Conservation (phyloP, 2,797 vertebrate genomes). For the Cyprinella venusta region DNA sequence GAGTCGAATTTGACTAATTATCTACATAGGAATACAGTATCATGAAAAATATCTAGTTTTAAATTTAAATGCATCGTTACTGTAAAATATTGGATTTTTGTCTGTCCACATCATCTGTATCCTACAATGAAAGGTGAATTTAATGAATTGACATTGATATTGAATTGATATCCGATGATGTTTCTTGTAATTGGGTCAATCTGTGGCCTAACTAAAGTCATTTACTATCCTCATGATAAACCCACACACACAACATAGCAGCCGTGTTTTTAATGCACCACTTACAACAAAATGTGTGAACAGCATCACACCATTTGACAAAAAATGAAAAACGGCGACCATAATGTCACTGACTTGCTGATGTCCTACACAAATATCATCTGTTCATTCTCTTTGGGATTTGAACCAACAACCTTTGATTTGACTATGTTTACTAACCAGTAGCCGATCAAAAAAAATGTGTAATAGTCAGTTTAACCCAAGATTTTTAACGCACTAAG, state of each 20-base stretch:
- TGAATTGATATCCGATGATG: not conserved
- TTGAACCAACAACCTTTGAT: not conserved
- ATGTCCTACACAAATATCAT: not conserved
- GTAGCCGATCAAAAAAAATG: not conserved
- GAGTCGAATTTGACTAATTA: conserved; percentile 66
- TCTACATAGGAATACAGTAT: not conserved
- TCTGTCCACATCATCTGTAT: not conserved
- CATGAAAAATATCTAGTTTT: not conserved
- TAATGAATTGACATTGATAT: not conserved
- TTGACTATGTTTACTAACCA: not conserved
- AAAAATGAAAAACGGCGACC: not conserved
- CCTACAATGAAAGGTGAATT: not conserved
- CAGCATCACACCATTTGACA: not conserved
- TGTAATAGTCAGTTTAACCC: not conserved
- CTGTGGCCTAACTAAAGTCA: not conserved
- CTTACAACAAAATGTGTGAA: not conserved
- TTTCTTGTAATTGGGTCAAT: not conserved
- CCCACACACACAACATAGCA: not conserved
- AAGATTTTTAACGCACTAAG: not conserved
- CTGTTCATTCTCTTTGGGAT: not conserved
- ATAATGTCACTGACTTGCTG: no score
- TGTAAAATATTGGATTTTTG: not conserved
- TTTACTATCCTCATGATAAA: not conserved
- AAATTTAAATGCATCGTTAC: conserved; percentile 1
- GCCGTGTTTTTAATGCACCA: not conserved